A percentile compares a stretch with the other conserved stretches of the same genome.
These are phyloP conservation scores for Andrena camellia DNA, from an alignment of 2,888 invertebrate species.

Conservation along the genomic window DNA sequence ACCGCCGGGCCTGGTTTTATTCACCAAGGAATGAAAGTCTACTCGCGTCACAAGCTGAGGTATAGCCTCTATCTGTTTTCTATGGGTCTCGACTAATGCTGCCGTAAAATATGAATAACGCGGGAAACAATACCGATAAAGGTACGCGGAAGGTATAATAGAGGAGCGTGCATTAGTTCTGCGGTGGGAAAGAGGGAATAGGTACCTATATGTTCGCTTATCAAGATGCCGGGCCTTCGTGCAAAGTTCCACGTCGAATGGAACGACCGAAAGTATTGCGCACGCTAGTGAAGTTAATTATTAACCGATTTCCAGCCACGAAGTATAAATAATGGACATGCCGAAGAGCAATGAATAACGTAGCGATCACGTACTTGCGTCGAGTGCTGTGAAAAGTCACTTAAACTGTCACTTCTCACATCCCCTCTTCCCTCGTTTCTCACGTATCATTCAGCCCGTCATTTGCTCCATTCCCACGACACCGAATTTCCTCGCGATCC, in stretches of 20 bases:
- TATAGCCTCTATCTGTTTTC: conserved; percentile 57
- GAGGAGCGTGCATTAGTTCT: conserved; percentile 19
- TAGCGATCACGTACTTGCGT: no score
- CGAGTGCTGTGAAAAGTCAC: no score
- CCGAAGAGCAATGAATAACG: no score
- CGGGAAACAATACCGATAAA: conserved; percentile 48
- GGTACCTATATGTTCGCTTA: conserved; percentile 24
- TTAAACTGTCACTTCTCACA: no score
- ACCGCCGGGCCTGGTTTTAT: conserved; percentile 49
- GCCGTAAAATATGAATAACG: conserved; percentile 58
- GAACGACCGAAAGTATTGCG: background rate
- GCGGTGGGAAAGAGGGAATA: conserved; percentile 17
- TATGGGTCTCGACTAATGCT: conserved; percentile 50
- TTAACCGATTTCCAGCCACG: no score
- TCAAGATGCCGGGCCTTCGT: conserved; percentile 17
- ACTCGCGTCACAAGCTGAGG: conserved; percentile 50
- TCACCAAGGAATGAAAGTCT: conserved; percentile 54
- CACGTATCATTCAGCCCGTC: no score
- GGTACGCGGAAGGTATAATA: conserved; percentile 36
- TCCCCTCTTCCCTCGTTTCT: no score
- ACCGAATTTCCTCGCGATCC: no score
- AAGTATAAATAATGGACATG: no score
- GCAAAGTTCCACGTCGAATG: background rate
- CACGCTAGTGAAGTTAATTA: background rate
- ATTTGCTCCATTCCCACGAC: no score